Evolutionary conservation across 2,888 invertebrate genomes (phyloP).

Genomic region (Cryptops parisi): DNA sequence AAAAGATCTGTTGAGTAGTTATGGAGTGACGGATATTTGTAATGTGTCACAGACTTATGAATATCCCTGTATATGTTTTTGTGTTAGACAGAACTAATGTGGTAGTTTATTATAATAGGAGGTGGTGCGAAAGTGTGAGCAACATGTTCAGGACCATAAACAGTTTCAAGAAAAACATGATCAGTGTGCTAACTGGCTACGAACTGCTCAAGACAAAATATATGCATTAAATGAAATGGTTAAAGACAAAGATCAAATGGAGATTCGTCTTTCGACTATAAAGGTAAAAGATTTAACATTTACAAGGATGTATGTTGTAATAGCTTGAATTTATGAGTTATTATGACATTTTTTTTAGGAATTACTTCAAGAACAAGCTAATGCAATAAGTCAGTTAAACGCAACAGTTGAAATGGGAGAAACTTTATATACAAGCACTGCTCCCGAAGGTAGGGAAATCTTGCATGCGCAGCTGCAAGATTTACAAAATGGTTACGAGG

Average conservation of each 20-base stretch:
- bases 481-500: constrained; percentile 65
- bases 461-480: constrained; percentile 70
- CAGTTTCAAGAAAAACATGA: constrained; percentile 67
- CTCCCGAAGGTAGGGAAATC: constrained; percentile 70
- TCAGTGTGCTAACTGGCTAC: constrained; percentile 66
- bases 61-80: no score
- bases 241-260: constrained; percentile 40
- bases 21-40: no score
- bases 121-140: constrained; percentile 80
- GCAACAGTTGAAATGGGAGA: constrained; percentile 76
- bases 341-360: constrained; percentile 7
- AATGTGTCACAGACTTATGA: no score
- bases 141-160: constrained; percentile 66
- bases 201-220: constrained; percentile 55
- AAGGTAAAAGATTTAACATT: no score
- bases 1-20: no score
- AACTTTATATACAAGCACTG: constrained; percentile 69
- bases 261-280: background rate
- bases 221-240: constrained; percentile 32
- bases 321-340: constrained; percentile 2
- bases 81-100: no score
- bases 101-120: constrained; percentile 37
- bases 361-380: constrained; percentile 50
- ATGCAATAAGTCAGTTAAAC: constrained; percentile 59
- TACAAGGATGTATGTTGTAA: no score